Evolutionary conservation across 2,888 invertebrate genomes (phyloP).

Genomic region (Caenorhabditis plicata): DNA sequence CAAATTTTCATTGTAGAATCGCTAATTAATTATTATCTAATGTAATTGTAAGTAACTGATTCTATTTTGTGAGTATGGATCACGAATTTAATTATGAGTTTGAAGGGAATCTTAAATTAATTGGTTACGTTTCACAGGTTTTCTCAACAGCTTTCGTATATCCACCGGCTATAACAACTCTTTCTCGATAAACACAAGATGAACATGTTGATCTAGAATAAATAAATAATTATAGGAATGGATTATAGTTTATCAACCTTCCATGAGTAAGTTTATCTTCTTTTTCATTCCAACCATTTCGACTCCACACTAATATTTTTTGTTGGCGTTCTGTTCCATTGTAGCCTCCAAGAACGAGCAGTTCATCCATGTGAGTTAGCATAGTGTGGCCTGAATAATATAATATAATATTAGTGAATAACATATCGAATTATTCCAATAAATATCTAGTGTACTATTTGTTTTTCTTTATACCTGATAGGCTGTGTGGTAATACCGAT

Average conservation of each 20-base stretch:
- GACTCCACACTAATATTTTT: conserved; percentile 10
- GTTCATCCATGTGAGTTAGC: conserved; percentile 4
- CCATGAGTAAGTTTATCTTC: conserved; percentile 2
- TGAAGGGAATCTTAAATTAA: too few species aligned
- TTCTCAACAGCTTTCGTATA: conserved; percentile 16
- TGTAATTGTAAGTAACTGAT: too few species aligned
- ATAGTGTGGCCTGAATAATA: conserved; percentile 25
- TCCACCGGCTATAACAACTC: conserved; percentile 15
- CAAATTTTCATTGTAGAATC: too few species aligned
- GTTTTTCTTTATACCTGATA: conserved; percentile 7
- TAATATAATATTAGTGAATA: too few species aligned
- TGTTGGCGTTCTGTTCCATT: conserved; percentile 8
- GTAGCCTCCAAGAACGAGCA: conserved; percentile 24
- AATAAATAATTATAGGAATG: too few species aligned
- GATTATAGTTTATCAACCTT: too few species aligned
- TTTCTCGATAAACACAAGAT: conserved; percentile 12
- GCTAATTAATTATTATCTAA: too few species aligned
- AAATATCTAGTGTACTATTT: neutral
- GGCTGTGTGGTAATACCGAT: conserved; percentile 8
- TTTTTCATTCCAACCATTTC: conserved; percentile 4
- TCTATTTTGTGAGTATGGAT: too few species aligned
- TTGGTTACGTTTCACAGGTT: conserved; percentile 20
- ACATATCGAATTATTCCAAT: too few species aligned
- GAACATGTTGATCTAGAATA: conserved; percentile 23
- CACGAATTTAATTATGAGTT: too few species aligned